Base-by-base conservation (phyloP, 2,113 vertebrate species). In the Podarcis cretensis region DNA sequence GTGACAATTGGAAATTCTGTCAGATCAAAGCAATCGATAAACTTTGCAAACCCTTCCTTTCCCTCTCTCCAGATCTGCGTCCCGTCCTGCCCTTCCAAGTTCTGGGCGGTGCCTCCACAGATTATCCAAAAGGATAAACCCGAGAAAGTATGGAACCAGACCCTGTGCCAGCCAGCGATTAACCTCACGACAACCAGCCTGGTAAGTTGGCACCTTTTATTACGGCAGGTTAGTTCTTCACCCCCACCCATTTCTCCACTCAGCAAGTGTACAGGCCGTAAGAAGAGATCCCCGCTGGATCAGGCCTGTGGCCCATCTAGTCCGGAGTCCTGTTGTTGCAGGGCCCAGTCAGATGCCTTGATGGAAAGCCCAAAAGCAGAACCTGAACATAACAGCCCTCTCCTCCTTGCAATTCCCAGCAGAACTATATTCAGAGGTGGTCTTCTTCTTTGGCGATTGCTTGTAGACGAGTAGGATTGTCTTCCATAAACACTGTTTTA, bases 31-130 rank as follows among this genome's bases (percentile, higher is more conserved):
- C 3, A 10, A 68, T 68, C 7, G 1, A 43, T 40, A 37, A 43
- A 20, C 20, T 81, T 63, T 30, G 12, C 54, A 13, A 25, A n/a
- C 43, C 6, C 59, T 66, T 68, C 20, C 5, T 43, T 75, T 35
- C 59, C 12, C 18, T 63, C n/a, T 20, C 32, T 57, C 43, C 84
- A 99, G 98, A 94, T 98, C 57, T 99, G 98, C 54, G 97, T 99
- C 35, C 85, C 96, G 1, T 71, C 90, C 23, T 98, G 98, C 88
- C 98, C 98, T 0, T 3, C 14, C 0, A 0, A 0, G 0, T 94
- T 95, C 63, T 96, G 96, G 95, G 35, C 77, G 0, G 88, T 97
- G 30, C 0, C 16, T 0, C 0, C 10, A 0, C 0, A 0, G 0
- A 1, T 40, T 0, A 0, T 10, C 0, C 71, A 48, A 0, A 0